A percentile compares a stretch with the other conserved stretches of the same genome.
Conservation (phyloP, 2,888 invertebrate species). For the Kuschelorhynchus macadamiae region DNA sequence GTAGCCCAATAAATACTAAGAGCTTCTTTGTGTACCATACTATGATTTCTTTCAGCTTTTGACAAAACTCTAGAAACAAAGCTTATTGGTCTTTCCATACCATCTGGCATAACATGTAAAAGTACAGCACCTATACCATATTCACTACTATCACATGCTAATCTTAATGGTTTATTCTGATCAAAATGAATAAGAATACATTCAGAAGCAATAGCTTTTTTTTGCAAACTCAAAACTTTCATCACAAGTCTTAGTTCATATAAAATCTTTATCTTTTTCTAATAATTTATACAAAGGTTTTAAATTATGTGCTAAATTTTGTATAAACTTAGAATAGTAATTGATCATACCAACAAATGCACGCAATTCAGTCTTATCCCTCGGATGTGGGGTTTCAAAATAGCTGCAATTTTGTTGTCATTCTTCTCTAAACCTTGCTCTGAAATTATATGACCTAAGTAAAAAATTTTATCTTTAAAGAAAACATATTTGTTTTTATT, state of each 20-base stretch:
- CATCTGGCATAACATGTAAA: constrained; percentile 42
- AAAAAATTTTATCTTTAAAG: constrained; percentile 21
- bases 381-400: constrained; percentile 32
- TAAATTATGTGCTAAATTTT: constrained; percentile 55
- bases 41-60: constrained; percentile 41
- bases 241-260: neutral
- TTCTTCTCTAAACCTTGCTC: constrained; percentile 21
- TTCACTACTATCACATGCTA: neutral
- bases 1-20: constrained; percentile 46
- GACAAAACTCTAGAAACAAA: constrained; percentile 47
- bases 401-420: constrained; percentile 52
- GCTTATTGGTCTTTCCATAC: constrained; percentile 45
- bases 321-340: constrained; percentile 63
- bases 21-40: constrained; percentile 47
- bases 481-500: constrained; percentile 15
- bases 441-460: constrained; percentile 26
- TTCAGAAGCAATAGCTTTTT: constrained; percentile 2
- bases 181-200: constrained; percentile 26
- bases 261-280: constrained; percentile 16
- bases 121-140: constrained; percentile 38
- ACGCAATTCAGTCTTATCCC: constrained; percentile 44
- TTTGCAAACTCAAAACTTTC: constrained; percentile 6
- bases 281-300: constrained; percentile 56
- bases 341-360: constrained; percentile 59
- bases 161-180: no score